These are phyloP conservation scores for Myotis brandtii DNA, from an alignment of 2,113 vertebrate species.

Conservation along the genomic window DNA sequence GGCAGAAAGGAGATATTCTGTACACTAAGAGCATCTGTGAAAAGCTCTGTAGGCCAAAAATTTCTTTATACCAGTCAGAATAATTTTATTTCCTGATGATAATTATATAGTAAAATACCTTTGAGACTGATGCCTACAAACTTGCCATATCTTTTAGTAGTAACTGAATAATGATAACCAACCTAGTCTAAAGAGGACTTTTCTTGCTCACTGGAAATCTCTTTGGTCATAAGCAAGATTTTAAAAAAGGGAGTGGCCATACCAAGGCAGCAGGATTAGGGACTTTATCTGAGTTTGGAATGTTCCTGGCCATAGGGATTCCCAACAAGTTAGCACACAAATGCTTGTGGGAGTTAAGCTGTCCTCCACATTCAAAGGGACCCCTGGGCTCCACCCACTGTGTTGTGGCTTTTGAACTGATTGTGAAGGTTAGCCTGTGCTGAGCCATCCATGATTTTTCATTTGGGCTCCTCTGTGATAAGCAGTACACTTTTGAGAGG, in stretches of 20 bases:
- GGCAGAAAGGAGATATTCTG: background rate
- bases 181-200: background rate
- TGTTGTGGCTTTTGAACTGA: slow-evolving; percentile 34
- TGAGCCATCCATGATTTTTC: background rate
- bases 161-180: slow-evolving; percentile 43
- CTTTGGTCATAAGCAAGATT: slow-evolving; percentile 43
- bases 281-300: slow-evolving; percentile 15
- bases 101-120: slow-evolving; percentile 20
- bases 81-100: background rate
- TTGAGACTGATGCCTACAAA: background rate
- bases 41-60: slow-evolving; percentile 47
- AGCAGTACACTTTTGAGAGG: background rate
- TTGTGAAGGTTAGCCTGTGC: background rate
- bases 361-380: slow-evolving; percentile 16
- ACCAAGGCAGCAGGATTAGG: background rate
- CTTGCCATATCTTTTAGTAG: background rate
- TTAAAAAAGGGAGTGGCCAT: slow-evolving; percentile 8
- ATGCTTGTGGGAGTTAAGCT: background rate
- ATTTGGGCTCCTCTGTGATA: background rate
- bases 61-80: background rate
- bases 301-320: background rate
- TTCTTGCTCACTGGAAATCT: slow-evolving; percentile 5
- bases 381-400: background rate
- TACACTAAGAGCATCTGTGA: background rate
- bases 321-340: slow-evolving; percentile 17